phyloP scores from a whole-genome alignment of 2,113 vertebrate species.

The Sander vitreus region DNA sequence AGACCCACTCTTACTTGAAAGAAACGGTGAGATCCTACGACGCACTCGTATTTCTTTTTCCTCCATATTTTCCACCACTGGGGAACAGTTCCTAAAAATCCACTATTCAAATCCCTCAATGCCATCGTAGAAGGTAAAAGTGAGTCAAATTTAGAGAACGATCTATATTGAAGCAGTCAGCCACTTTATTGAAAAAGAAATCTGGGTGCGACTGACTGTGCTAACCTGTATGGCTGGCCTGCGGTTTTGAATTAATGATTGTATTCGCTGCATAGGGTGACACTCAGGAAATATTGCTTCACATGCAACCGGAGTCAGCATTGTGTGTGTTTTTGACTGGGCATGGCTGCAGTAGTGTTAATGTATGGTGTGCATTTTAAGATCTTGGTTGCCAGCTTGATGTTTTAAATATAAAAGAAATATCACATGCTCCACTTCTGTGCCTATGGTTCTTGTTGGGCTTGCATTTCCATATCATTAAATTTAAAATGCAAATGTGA shows the following conservation, averaged over 20 bases:
- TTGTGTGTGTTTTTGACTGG: slow-evolving; percentile 49
- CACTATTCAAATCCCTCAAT: slow-evolving; percentile 71
- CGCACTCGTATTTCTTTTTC: slow-evolving; percentile 79
- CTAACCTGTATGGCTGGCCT: slow-evolving; percentile 73
- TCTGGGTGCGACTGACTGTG: slow-evolving; percentile 69
- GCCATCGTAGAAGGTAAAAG: slow-evolving; percentile 74
- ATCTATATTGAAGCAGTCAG: slow-evolving; percentile 14
- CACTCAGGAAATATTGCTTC: slow-evolving; percentile 42
- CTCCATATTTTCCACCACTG: slow-evolving; percentile 29
- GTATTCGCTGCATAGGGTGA: slow-evolving; percentile 46
- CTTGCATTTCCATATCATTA: slow-evolving; percentile 53
- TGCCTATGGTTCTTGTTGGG: slow-evolving; percentile 48
- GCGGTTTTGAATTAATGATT: slow-evolving; percentile 57
- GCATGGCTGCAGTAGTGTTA: slow-evolving; percentile 61
- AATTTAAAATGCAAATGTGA: slow-evolving; percentile 31
- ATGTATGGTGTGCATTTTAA: slow-evolving; percentile 50
- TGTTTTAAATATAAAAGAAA: slow-evolving; percentile 47
- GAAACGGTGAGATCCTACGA: slow-evolving; percentile 91
- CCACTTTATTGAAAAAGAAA: slow-evolving; percentile 72
- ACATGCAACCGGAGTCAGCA: slow-evolving; percentile 39
- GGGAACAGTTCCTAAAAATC: slow-evolving; percentile 62
- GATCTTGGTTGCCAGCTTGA: slow-evolving; percentile 25
- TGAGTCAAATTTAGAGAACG: slow-evolving; percentile 67
- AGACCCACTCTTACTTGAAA: slow-evolving; percentile 96
- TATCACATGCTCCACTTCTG: slow-evolving; percentile 27